Base-by-base conservation (phyloP, 2,113 vertebrate species). In the Serilophus lunatus region DNA sequence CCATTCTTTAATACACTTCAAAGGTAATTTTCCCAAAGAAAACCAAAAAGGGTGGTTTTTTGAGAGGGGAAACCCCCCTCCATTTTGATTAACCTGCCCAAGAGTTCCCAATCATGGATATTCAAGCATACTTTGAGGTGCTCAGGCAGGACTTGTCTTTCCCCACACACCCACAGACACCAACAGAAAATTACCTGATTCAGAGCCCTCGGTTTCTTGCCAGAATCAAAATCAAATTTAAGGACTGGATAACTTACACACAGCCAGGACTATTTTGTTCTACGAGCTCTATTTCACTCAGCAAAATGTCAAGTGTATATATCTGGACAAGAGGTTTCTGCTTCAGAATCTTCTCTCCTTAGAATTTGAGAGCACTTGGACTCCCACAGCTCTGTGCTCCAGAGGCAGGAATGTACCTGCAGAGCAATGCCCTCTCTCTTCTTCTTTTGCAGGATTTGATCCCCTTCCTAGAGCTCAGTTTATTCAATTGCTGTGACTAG, bases 221-320 rank as follows among this genome's bases (percentile, higher is more conserved):
- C 44, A 64, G 84, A 12, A 90, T 35, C 60, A 18, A 92, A 92
- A 87, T 91, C n/a, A 68, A 50, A 78, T 89, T 59, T 91, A 60
- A 79, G 47, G 61, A 94, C 24, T 71, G 31, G 47, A 8, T 63
- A 66, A 78, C 64, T 86, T 60, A 13, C 35, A 35, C 51, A 38
- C 38, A 77, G 64, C 6, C 49, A 18, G 61, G 57, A 42, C 56
- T 90, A 18, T 66, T 94, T 60, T 75, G 56, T 78, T 72, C 74
- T 71, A 19, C 7, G 76, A 83, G 57, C 45, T 71, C 57, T 23
- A 15, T 82, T 88, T 86, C 56, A 22, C 72, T 90, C 66, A 74
- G 54, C 50, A 86, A 90, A 93, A 93, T 63, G 68, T 86, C 88
- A 94, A 94, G 86, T 71, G 54, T 22, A 31, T 42, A 7, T 80